phyloP scores from a whole-genome alignment of 2,797 vertebrate species.

The Adelosebastes latens region DNA sequence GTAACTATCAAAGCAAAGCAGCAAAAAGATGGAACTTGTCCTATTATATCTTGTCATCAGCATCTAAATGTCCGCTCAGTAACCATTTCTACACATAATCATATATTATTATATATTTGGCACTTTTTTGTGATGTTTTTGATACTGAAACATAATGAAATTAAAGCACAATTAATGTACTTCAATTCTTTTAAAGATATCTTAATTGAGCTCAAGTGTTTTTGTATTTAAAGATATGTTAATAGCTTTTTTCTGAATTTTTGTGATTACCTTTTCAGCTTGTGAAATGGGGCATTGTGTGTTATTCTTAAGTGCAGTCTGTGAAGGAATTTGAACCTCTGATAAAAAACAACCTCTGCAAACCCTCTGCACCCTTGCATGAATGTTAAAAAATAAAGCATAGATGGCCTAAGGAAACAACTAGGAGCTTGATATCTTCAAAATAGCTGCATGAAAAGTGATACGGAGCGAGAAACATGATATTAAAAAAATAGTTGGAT shows the following conservation, averaged over 20 bases:
- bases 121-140: neutral
- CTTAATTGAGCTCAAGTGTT: neutral
- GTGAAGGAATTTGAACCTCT: conserved; percentile 14
- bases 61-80: neutral
- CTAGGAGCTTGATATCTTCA: neutral
- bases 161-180: neutral
- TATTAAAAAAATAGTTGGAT: conserved; percentile 1
- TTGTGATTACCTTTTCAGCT: neutral
- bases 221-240: neutral
- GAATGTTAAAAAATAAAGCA: conserved; percentile 5
- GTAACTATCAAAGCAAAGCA: conserved; percentile 9
- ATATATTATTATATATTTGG: neutral
- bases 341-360: neutral
- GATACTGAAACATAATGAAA: neutral
- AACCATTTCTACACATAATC: neutral
- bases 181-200: neutral
- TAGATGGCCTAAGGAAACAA: conserved; percentile 3
- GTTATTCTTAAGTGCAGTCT: neutral
- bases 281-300: neutral
- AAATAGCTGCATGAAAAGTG: neutral
- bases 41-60: neutral
- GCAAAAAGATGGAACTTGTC: neutral
- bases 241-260: neutral
- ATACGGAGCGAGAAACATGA: neutral
- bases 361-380: neutral